A percentile compares a stretch with the other conserved stretches of the same genome.
Evolutionary conservation across 1,140 invertebrate genomes (phyloP).

Genomic region (Brachionus paranguensis): DNA sequence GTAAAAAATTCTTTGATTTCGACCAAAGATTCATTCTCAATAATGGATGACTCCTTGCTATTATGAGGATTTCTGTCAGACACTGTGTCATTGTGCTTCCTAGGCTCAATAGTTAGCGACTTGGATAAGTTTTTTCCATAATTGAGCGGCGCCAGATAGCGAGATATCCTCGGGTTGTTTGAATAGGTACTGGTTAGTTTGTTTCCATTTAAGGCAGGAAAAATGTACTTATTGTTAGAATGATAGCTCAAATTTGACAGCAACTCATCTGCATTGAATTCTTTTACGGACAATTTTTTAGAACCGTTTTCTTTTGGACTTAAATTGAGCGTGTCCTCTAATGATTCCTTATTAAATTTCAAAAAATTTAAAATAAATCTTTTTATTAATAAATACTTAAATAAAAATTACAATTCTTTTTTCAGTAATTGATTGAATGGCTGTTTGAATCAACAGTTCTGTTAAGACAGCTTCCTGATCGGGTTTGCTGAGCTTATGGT

Average conservation of each 20-base stretch:
- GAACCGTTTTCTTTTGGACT: not conserved
- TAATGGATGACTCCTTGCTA: not conserved
- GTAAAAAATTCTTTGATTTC: not conserved
- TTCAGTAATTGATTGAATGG: constrained; percentile 53
- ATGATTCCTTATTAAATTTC: not conserved
- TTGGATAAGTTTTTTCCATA: not conserved
- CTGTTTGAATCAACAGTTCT: constrained; percentile 54
- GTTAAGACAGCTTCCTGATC: constrained; percentile 51
- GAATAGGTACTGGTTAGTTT: not conserved
- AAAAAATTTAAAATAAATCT: not conserved
- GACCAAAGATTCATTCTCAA: not conserved
- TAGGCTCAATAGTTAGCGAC: not conserved
- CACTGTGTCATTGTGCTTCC: not conserved
- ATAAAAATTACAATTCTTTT: constrained; percentile 46
- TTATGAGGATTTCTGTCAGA: not conserved
- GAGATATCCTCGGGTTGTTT: not conserved
- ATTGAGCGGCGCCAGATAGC: not conserved
- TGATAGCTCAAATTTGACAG: not conserved
- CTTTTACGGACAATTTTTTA: not conserved
- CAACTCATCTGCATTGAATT: not conserved
- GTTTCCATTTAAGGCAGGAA: constrained; percentile 16
- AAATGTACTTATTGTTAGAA: not conserved
- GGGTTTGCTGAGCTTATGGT: constrained; percentile 47
- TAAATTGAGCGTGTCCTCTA: not conserved
- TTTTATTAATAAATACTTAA: too few relatives aligned